Evolutionary conservation across 2,113 vertebrate genomes (phyloP).

Genomic region (Tragelaphus scriptus): DNA sequence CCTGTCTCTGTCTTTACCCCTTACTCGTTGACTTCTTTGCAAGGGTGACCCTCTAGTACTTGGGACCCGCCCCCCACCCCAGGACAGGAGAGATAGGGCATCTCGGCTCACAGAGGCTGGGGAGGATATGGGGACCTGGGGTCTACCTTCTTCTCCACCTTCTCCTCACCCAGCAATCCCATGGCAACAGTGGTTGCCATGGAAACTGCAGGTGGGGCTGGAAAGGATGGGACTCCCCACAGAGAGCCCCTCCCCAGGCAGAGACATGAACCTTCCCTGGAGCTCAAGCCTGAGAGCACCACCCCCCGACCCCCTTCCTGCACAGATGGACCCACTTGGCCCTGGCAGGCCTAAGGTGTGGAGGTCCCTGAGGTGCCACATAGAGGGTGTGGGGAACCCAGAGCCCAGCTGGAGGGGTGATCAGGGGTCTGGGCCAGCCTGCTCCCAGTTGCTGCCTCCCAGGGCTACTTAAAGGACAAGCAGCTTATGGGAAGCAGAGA

Average conservation of each 20-base stretch:
- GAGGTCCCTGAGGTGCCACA: not conserved
- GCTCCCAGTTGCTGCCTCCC: not conserved
- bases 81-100: not conserved
- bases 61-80: not conserved
- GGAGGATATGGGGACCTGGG: not conserved
- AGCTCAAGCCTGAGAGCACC: constrained; percentile 43
- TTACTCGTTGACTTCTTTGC: not conserved
- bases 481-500: constrained; percentile 9
- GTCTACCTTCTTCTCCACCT: constrained; percentile 38
- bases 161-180: constrained; percentile 47
- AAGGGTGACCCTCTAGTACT: not conserved
- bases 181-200: constrained; percentile 76
- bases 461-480: constrained; percentile 38
- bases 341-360: not conserved
- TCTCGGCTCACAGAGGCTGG: not conserved
- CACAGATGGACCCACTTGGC: not conserved
- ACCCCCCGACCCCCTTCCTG: constrained; percentile 55
- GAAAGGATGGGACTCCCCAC: constrained; percentile 46
- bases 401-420: not conserved
- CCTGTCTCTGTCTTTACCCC: not conserved
- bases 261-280: constrained; percentile 52
- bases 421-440: not conserved
- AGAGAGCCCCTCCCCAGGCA: constrained; percentile 27
- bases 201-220: constrained; percentile 72
- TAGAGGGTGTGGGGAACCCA: not conserved